Evolutionary conservation across 2,113 vertebrate genomes (phyloP).

Genomic region (Helogale parvula): DNA sequence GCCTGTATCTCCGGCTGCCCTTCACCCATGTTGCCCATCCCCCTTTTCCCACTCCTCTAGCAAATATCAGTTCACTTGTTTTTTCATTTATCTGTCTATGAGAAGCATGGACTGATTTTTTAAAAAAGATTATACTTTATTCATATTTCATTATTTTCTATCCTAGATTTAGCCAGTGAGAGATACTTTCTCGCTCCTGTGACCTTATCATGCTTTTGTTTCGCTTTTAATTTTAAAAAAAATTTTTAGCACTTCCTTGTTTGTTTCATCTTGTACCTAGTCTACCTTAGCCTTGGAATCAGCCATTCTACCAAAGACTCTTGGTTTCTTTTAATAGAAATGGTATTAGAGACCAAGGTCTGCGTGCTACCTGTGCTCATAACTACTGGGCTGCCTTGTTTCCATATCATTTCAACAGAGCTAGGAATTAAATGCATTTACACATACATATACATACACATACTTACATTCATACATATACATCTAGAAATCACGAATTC

Average conservation of each 20-base stretch:
- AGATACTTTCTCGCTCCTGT: background rate
- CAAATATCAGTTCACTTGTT: background rate
- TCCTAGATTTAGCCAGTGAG: background rate
- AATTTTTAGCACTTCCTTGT: background rate
- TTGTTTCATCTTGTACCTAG: background rate
- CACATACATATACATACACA: background rate
- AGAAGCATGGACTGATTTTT: background rate
- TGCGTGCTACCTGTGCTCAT: background rate
- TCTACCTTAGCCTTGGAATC: background rate
- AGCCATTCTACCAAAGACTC: background rate
- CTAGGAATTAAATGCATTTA: background rate
- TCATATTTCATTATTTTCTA: background rate
- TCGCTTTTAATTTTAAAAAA: background rate
- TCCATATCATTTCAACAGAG: background rate
- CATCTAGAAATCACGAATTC: background rate
- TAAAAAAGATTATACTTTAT: background rate
- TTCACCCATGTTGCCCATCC: background rate
- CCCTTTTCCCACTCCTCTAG: background rate
- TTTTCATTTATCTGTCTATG: background rate
- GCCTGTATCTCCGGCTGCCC: background rate
- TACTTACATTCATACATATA: background rate
- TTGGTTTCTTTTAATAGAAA: background rate
- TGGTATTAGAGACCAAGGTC: background rate
- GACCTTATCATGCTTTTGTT: background rate
- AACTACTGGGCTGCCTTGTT: background rate